Evolutionary conservation across 2,113 vertebrate species (phyloP), one percentile per base, ranked within the genome.

Genomic region (Holacanthus passer): DNA sequence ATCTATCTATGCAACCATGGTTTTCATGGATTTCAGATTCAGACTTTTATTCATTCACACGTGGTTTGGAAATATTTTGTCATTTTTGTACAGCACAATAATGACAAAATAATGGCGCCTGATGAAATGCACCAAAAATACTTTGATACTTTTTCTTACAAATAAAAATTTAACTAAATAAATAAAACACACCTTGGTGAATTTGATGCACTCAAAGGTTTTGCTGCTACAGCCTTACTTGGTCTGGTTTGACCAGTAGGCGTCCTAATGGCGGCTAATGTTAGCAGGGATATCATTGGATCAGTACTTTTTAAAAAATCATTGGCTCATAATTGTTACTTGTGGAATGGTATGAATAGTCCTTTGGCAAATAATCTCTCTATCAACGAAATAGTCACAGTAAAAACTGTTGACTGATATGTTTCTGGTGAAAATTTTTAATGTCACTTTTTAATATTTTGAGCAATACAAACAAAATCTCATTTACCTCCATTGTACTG

Each of bases 11-110:
- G 22, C 67, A 37, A 13, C 10, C 3, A 0, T 29, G 59, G 10
- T 16, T 79, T 70, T 52, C 43, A 39, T 3, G 56, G 24, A 62
- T 27, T 37, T 45, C 39, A 39, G 62, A 70, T 45, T 20, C 53
- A 53, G 4, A 24, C 24, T 63, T 59, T 29, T 69, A 16, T 55
- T 14, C 8, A 56, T 12, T 64, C 19, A 41, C 60, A 20, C 7
- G 17, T 16, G n/a, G 35, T 37, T 32, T 35, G 11, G 19, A 39
- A n/a, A n/a, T n/a, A n/a, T n/a, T n/a, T n/a, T n/a, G n/a, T n/a
- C n/a, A n/a, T n/a, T n/a, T n/a, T n/a, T 20, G 27, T n/a, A 37
- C 35, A 47, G 22, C 14, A 29, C 8, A 43, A 32, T 27, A 10
- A 52, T 43, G 22, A 45, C n/a, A 32, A 29, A 73, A 59, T 22